Evolutionary conservation across 1,140 invertebrate species (phyloP), one percentile per base, ranked within the genome.

Genomic region (Nasonia longicornis): DNA sequence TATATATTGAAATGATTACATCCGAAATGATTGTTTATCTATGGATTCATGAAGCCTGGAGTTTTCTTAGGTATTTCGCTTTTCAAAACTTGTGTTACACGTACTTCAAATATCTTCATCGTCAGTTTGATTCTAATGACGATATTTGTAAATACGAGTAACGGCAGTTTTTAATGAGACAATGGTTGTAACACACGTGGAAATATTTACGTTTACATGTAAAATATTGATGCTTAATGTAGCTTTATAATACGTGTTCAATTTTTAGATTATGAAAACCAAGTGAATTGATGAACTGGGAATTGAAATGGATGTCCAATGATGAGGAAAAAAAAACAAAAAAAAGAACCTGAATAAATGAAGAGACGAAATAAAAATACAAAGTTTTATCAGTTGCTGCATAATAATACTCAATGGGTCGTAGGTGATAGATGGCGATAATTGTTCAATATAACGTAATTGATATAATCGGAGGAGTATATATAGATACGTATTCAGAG

Each of bases 1-100:
- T 86, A 84, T 83, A 48, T 77, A 70, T 76, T 71, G 22, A 74
- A 74, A 76, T 80, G 63, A 74, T 81, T 78, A 63, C 48, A 80
- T 79, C 35, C 69, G 11, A 69, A 78, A 79, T 79, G 76, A 76
- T 77, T 58, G 26, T 79, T 79, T 71, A 38, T 79, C 48, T 69
- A 77, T 31, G 35, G 48, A 73, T 42, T 67, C 48, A 42, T 76
- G 42, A 80, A 16, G 31, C n/a, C n/a, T 74, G 22, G n/a, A 73
- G 52, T 66, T 38, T 67, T 35, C 69, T 80, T 29, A 45, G 31
- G 31, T 35, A 35, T 35, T 35, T 66, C 35, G 2, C 14, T 80
- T 35, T 45, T 0, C 0, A 69, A 67, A 75, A 69, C 64, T n/a
- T 16, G 79, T 74, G 83, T 83, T 78, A 83, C 72, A 81, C 74